Base-by-base conservation (phyloP, 37 sponge, comb jelly and placozoan genomes). In the Theonella swinhoei region DNA sequence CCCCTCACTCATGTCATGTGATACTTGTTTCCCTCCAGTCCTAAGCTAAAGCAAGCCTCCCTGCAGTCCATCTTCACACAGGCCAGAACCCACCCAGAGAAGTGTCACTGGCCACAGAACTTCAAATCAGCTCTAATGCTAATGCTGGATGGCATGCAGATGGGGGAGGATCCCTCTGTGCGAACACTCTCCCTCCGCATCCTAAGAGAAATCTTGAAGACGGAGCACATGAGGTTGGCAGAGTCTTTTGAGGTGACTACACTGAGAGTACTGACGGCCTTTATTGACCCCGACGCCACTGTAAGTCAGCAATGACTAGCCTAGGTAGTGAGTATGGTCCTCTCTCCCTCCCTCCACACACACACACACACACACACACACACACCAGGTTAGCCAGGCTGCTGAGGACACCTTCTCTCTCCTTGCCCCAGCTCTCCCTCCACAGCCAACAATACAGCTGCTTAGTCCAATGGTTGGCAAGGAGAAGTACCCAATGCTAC, bases 351-450 rank as follows among this genome's bases (percentile, higher is more conserved):
- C n/a, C n/a, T n/a, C n/a, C n/a, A n/a, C n/a, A n/a, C n/a, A n/a
- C n/a, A n/a, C n/a, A 30, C 8, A 25, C 61, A 14, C 61, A 14
- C 61, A 22, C 61, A 14, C 61, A 59, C 61, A 20, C 61, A 30
- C 20, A 3, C 68, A 7, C 20, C 65, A 92, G 90, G 85, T 92
- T 22, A 87, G 89, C 31, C 85, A 87, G 68, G 78, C 91, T 0
- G 82, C 90, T 35, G 96, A 95, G 39, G 96, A 95, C 61, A 43
- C 87, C 31, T 79, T 95, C 67, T 39, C 80, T 29, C 71, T 85
- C 17, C 65, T 93, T 23, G 88, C 94, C 0, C 88, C 76, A 8
- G 80, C 88, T 0, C 74, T 95, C 3, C 90, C 89, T 19, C 63
- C 79, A 7, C 77, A 73, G 26, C 72, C 67, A 62, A 67, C 84